Evolutionary conservation across 1,140 invertebrate species (phyloP), one percentile per base, ranked within the genome.

Genomic region (Acromyrmex heyeri): DNA sequence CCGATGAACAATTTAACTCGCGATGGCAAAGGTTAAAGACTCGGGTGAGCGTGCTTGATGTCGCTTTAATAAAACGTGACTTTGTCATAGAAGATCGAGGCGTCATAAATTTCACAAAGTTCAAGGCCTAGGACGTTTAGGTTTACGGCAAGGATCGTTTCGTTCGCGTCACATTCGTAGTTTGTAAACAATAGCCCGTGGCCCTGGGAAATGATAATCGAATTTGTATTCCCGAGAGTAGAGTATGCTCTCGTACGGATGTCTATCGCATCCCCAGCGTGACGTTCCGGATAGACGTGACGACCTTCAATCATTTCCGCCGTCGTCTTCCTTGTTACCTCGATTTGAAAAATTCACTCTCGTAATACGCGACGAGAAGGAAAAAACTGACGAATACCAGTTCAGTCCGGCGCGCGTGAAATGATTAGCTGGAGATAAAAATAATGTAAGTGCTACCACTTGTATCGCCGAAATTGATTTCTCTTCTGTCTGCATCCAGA

Each of bases 391-490:
- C 6, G 27, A 2, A 65, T 78, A 78, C 61, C 44, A 61, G 61
- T 65, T 78, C 24, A 3, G 1, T 78, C 61, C 14, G 76, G 24
- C 38, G 61, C 18, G 30, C 38, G 61, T 27, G 30, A 14, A 24
- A 76, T 14, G 73, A 76, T 76, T 61, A 76, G 73, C 55, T 14
- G 16, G 34, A 57, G 61, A 78, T 78, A 78, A 78, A 78, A 78
- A 78, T 78, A 78, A 78, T 65, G 30, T 18, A 30, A 38, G 18
- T 61, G 18, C n/a, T 34, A 12, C 21, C 21, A 21, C 21, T 34
- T 12, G 24, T 30, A 34, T 18, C 21, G 24, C 27, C 61, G 24
- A 78, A 78, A 65, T 65, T 65, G 10, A 65, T 65, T 48, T 78
- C 44, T 44, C 14, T 27, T 48, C 61, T 44, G 14, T 8, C 24